Base-by-base conservation (phyloP, 2,888 invertebrate genomes). In the Drosophila quasianomalipes region DNA sequence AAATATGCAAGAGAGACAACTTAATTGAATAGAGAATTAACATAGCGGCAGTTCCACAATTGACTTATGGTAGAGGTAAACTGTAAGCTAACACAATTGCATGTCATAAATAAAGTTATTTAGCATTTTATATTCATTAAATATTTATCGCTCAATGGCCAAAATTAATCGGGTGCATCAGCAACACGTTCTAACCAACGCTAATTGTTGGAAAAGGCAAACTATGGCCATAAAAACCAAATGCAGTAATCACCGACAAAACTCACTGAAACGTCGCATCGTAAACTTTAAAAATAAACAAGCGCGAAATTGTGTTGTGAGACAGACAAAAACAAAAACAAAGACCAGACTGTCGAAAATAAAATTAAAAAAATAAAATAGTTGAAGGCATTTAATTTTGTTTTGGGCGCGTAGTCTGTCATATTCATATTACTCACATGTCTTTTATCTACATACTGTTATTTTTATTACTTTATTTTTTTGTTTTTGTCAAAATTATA, bases 241-340 rank as follows among this genome's bases (percentile, higher is more conserved):
- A 69, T 67, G 61, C 57, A 61, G 37, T 47, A 79, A 54, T 60
- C 53, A 37, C 41, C 61, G 37, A 52, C 55, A 51, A 70, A 81
- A 69, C 64, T 72, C 73, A 72, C 30, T 64, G 65, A 67, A 57
- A 37, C 68, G 67, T 71, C 83, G 73, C 76, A 85, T 81, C 83
- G 76, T 82, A 75, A 88, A 88, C 83, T 78, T 76, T 77, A 85
- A 83, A 85, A 85, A 82, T 82, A 88, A 82, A 82, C 81, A 67
- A 76, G 74, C 79, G 74, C 74, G 52, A 79, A 85, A 83, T 81
- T 80, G 72, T 72, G 68, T 49, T 72, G 68, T 58, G 70, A 62
- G 79, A 68, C 75, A 69, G 70, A 79, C 77, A 63, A 52, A 16
- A 31, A 22, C 22, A 31, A 44, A 44, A 44, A 58, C 19, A 55